Evolutionary conservation across 2,888 invertebrate species (phyloP).

Genomic region (Herminia tarsipennalis): DNA sequence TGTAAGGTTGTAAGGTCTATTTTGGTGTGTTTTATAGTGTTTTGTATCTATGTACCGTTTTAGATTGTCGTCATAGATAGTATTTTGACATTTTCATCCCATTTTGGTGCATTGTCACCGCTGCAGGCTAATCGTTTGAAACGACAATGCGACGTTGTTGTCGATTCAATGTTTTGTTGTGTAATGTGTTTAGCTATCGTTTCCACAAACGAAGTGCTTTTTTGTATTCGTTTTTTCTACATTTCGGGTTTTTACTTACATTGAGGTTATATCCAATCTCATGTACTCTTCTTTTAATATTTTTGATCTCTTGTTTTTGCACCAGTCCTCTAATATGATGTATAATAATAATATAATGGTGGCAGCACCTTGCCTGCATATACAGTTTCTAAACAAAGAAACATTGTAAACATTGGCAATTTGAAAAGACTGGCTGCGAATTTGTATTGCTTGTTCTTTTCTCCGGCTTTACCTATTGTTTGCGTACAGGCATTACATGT

Average conservation of each 20-base stretch:
- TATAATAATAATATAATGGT: too few species aligned
- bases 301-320: too few species aligned
- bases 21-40: conserved; percentile 23
- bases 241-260: neutral
- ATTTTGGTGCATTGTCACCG: conserved; percentile 73
- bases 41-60: conserved; percentile 33
- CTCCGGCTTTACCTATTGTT: too few species aligned
- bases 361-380: too few species aligned
- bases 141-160: conserved; percentile 53
- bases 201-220: conserved; percentile 24
- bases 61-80: conserved; percentile 75
- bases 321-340: too few species aligned
- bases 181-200: conserved; percentile 38
- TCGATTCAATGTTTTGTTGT: conserved; percentile 31
- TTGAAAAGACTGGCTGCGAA: too few species aligned
- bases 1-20: conserved; percentile 12
- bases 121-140: conserved; percentile 75
- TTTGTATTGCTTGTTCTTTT: too few species aligned
- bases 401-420: too few species aligned
- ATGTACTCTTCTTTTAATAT: too few species aligned
- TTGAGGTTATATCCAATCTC: too few species aligned
- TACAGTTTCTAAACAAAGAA: too few species aligned
- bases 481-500: too few species aligned
- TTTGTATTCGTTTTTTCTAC: conserved; percentile 2
- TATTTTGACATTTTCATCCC: conserved; percentile 84